phyloP scores from a whole-genome alignment of 2,113 vertebrate genomes.

The Hippocampus abdominalis region DNA sequence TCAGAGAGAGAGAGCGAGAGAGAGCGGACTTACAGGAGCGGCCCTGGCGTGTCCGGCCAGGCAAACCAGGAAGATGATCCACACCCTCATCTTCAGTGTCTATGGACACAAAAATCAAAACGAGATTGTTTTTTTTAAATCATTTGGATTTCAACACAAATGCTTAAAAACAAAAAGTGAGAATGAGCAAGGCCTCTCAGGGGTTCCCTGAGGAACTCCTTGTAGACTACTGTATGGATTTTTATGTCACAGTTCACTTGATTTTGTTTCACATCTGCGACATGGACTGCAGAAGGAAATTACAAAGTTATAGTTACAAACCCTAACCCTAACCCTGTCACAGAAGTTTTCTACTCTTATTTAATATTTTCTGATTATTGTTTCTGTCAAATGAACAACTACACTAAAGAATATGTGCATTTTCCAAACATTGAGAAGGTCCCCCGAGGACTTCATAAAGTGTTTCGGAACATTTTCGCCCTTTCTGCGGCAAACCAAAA shows the following conservation, averaged over 20 bases:
- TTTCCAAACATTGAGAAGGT: not conserved
- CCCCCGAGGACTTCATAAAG: not conserved
- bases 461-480: not conserved
- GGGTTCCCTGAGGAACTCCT: not conserved
- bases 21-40: conserved; percentile 80
- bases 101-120: conserved; percentile 54
- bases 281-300: not conserved
- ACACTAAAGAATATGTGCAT: not conserved
- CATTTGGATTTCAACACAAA: not conserved
- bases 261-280: too few relatives aligned
- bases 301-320: too few relatives aligned
- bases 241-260: too few relatives aligned
- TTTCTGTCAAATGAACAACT: not conserved
- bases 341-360: not conserved
- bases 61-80: conserved; percentile 91
- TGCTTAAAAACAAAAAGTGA: too few relatives aligned
- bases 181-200: not conserved
- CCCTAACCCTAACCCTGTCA: too few relatives aligned
- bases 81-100: conserved; percentile 87
- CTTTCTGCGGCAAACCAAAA: not conserved
- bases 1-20: too few relatives aligned
- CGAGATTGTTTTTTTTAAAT: not conserved
- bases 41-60: conserved; percentile 88
- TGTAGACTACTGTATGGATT: too few relatives aligned
- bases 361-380: not conserved